Percentiles rank a stretch among this genome's conserved stretches.
These are phyloP conservation scores for Myotis davidii DNA, from an alignment of 2,113 vertebrate genomes.

Conservation along the genomic window DNA sequence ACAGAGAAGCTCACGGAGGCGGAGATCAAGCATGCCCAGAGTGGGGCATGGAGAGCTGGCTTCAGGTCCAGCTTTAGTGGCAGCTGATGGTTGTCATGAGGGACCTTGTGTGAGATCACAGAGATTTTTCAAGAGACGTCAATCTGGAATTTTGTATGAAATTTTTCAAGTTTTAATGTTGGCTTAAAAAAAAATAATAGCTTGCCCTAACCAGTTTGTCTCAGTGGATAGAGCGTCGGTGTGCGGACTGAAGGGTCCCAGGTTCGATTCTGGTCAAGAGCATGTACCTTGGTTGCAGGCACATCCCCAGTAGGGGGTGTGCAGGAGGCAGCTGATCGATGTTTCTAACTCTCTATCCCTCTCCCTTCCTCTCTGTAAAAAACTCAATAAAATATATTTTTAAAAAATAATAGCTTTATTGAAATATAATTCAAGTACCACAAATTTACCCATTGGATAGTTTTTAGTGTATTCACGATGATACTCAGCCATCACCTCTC, in stretches of 20 bases:
- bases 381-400: no score
- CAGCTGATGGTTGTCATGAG: neutral
- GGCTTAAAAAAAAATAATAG: neutral
- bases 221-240: no score
- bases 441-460: neutral
- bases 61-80: neutral
- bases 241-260: no score
- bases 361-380: no score
- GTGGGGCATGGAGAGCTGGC: neutral
- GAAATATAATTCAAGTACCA: neutral
- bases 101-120: neutral
- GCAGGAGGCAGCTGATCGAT: no score
- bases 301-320: no score
- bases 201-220: no score
- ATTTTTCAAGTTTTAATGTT: conserved; percentile 17
- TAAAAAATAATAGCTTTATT: neutral
- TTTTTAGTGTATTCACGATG: neutral
- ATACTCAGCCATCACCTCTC: neutral
- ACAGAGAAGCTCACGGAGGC: neutral
- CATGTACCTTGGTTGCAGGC: no score
- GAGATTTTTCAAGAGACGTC: conserved; percentile 5
- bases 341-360: no score
- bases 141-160: conserved; percentile 7
- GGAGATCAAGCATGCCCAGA: neutral
- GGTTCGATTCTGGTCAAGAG: no score